A percentile compares a stretch with the other conserved stretches of the same genome.
phyloP scores from a whole-genome alignment of 2,797 vertebrate genomes.

The Dromococcyx pavoninus region DNA sequence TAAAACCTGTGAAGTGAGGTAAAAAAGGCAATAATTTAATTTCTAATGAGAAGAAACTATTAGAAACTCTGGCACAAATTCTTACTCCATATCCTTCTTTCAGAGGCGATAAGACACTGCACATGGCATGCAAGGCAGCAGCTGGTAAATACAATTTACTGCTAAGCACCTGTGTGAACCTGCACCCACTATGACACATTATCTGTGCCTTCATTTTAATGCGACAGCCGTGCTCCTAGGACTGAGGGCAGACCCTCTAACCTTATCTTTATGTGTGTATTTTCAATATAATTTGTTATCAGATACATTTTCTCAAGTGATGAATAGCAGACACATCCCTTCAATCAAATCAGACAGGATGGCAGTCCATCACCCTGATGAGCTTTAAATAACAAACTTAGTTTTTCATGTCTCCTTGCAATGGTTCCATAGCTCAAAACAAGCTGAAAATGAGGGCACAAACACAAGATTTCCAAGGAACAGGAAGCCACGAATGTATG shows the following conservation, averaged over 20 bases:
- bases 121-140: background rate
- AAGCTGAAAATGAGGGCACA: constrained; percentile 5
- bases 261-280: background rate
- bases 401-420: background rate
- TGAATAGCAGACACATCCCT: background rate
- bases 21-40: background rate
- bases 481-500: background rate
- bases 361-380: background rate
- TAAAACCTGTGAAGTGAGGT: background rate
- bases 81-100: background rate
- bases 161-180: background rate
- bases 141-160: background rate
- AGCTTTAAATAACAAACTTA: constrained; percentile 18
- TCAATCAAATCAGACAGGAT: background rate
- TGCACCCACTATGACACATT: background rate
- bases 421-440: background rate
- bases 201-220: background rate
- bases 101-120: background rate
- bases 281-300: background rate
- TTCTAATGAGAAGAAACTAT: background rate
- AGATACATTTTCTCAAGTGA: background rate
- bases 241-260: background rate
- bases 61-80: background rate
- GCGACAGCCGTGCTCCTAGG: background rate
- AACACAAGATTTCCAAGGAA: background rate